Evolutionary conservation across 2,888 invertebrate species (phyloP).

Genomic region (Rhimphoctona megacephalus): DNA sequence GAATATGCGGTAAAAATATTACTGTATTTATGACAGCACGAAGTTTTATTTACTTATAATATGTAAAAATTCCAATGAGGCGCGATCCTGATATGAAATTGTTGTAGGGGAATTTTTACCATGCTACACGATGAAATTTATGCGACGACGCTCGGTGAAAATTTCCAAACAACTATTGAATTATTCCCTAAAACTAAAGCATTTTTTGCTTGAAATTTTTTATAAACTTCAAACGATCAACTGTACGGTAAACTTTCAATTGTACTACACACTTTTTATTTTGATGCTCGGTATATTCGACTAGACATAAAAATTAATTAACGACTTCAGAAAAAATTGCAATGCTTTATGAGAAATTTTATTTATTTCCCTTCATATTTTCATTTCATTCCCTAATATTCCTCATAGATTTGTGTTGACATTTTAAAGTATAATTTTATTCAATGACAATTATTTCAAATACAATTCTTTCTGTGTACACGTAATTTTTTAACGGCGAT

Average conservation of each 20-base stretch:
- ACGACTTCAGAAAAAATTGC: not conserved
- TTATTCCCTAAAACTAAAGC: not conserved
- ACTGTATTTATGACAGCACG: not conserved
- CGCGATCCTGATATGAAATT: not conserved
- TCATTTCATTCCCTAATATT: not conserved
- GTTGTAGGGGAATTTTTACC: not conserved
- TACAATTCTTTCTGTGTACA: not conserved
- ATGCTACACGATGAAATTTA: not conserved
- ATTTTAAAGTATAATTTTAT: not conserved
- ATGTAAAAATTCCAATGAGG: not conserved
- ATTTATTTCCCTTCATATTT: too few species aligned
- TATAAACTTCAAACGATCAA: not conserved
- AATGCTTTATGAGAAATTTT: too few species aligned
- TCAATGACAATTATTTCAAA: not conserved
- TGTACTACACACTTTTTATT: not conserved
- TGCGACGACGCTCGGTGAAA: not conserved
- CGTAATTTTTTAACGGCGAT: not conserved
- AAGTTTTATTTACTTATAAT: not conserved
- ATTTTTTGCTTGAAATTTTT: not conserved
- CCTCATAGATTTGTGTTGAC: not conserved
- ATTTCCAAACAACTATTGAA: not conserved
- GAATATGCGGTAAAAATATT: not conserved
- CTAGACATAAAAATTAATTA: not conserved
- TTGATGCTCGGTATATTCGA: not conserved
- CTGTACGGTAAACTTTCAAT: not conserved